phyloP scores from a whole-genome alignment of 1,140 invertebrate genomes.

The Caenorhabditis inopinata region DNA sequence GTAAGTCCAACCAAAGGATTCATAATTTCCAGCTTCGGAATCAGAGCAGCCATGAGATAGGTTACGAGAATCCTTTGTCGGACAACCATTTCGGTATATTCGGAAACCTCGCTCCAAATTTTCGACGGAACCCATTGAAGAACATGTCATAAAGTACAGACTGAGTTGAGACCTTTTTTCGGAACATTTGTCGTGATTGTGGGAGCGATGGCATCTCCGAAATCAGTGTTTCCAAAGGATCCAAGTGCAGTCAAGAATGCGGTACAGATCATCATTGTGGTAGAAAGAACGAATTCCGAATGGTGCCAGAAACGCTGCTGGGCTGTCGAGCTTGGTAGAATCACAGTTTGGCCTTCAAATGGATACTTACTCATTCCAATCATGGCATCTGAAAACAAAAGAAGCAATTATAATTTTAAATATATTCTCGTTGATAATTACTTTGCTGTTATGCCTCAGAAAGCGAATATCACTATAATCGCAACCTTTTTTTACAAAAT shows the following conservation, averaged over 20 bases:
- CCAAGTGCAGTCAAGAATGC: conserved; percentile 65
- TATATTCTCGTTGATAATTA: too few species aligned
- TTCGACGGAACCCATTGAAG: conserved; percentile 63
- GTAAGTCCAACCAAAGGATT: too few species aligned
- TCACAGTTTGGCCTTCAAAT: conserved; percentile 70
- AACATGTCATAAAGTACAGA: conserved; percentile 66
- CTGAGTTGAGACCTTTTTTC: conserved; percentile 62
- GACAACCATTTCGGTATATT: conserved; percentile 53
- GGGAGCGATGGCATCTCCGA: conserved; percentile 66
- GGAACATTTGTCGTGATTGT: conserved; percentile 70
- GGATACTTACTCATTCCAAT: conserved; percentile 69
- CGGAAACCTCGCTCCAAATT: conserved; percentile 60
- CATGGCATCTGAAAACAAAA: conserved; percentile 68
- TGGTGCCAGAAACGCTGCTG: conserved; percentile 67
- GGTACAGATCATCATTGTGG: conserved; percentile 68
- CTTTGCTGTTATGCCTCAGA: conserved; percentile 60
- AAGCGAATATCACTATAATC: conserved; percentile 60
- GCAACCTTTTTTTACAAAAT: conserved; percentile 66
- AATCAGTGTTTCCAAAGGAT: conserved; percentile 67
- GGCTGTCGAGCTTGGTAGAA: conserved; percentile 68
- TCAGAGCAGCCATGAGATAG: too few species aligned
- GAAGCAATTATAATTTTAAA: too few species aligned
- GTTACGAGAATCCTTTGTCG: conserved; percentile 65
- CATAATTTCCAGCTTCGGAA: too few species aligned
- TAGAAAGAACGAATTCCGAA: conserved; percentile 68